A percentile compares a stretch with the other conserved stretches of the same genome.
Conservation (phyloP, 2,888 invertebrate species). For the Dicyrtoma fusca region DNA sequence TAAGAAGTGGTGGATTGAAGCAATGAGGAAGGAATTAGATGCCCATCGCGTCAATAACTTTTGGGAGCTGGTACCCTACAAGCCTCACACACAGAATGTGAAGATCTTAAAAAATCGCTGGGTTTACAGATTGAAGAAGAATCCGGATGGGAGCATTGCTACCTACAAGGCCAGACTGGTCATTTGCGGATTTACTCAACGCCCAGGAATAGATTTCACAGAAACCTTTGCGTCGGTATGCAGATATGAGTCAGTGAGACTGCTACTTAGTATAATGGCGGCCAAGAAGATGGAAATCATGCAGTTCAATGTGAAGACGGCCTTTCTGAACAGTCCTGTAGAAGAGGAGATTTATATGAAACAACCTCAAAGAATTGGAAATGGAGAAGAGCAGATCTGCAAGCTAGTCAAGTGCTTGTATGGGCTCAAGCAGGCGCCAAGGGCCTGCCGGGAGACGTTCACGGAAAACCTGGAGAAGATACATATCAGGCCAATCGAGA, state of each 20-base stretch:
- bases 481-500: slow-evolving; percentile 27
- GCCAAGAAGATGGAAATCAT: not conserved
- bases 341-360: slow-evolving; percentile 36
- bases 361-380: slow-evolving; percentile 25
- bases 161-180: slow-evolving; percentile 32
- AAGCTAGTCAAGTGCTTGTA: slow-evolving; percentile 46
- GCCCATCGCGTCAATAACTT: not conserved
- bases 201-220: slow-evolving; percentile 28
- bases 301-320: slow-evolving; percentile 36
- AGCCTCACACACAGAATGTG: not conserved
- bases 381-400: slow-evolving; percentile 14
- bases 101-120: slow-evolving; percentile 12
- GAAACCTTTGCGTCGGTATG: slow-evolving; percentile 42
- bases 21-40: not conserved
- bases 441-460: slow-evolving; percentile 46
- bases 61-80: not conserved
- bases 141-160: slow-evolving; percentile 5
- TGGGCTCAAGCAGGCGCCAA: slow-evolving; percentile 51
- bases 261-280: slow-evolving; percentile 32
- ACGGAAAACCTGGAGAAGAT: not conserved
- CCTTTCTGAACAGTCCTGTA: slow-evolving; percentile 29
- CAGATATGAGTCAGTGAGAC: slow-evolving; percentile 25
- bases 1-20: not conserved
- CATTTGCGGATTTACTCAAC: slow-evolving; percentile 22
- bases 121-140: slow-evolving; percentile 31